Conservation (phyloP, 2,113 vertebrate species). For the Onychostruthus taczanowskii region DNA sequence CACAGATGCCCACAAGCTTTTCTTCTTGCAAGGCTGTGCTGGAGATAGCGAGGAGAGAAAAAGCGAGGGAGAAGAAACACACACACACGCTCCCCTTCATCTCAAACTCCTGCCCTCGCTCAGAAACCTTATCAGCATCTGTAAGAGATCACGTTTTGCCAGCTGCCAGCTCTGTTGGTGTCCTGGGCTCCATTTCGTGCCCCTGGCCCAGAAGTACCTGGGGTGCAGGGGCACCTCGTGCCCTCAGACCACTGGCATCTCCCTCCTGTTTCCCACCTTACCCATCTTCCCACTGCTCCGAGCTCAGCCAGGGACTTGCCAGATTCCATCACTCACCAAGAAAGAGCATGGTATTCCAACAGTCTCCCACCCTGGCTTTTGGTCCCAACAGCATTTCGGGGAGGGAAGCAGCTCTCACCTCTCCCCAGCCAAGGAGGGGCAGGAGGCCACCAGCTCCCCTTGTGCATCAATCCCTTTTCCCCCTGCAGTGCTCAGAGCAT, state of each 20-base stretch:
- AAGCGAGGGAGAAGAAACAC: neutral
- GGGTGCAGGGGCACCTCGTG: accelerated
- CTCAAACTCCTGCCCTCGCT: neutral
- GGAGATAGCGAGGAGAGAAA: neutral
- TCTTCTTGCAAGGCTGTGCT: neutral
- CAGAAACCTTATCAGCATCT: neutral
- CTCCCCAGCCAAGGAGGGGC: neutral
- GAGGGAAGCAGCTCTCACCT: neutral
- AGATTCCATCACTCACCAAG: neutral
- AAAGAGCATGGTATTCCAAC: too few species aligned
- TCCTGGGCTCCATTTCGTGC: neutral
- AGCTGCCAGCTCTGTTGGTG: neutral
- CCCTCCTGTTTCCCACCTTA: neutral
- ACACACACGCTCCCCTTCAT: neutral
- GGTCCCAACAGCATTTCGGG: neutral
- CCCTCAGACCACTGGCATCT: neutral
- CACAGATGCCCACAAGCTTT: neutral
- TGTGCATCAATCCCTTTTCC: neutral
- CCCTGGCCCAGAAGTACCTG: neutral
- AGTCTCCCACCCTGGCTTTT: neutral
- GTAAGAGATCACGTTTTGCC: neutral
- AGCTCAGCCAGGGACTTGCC: neutral
- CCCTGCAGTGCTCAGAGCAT: neutral
- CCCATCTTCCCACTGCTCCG: neutral
- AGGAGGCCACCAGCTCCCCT: neutral